Conservation (phyloP, 2,113 vertebrate species). For the Aptenodytes forsteri region DNA sequence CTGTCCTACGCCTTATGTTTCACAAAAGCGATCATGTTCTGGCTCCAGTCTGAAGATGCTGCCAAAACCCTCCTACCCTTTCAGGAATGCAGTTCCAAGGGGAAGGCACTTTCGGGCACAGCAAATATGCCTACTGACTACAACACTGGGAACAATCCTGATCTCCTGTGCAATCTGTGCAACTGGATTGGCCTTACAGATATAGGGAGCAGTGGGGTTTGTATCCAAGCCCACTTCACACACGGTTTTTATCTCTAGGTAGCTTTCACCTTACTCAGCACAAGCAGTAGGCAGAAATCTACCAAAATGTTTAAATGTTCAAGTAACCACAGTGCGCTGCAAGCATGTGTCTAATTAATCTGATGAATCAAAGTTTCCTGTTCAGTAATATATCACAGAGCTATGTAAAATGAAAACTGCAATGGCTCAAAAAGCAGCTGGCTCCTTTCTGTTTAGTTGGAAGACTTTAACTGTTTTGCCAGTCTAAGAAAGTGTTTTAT, state of each 20-base stretch:
- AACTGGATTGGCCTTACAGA: not conserved
- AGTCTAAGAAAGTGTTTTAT: not conserved
- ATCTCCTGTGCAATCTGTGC: not conserved
- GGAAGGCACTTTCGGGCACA: not conserved
- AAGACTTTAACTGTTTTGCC: not conserved
- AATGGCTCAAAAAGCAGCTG: not conserved
- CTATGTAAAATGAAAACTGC: not conserved
- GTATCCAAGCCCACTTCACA: not conserved
- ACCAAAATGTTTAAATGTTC: not conserved
- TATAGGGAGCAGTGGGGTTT: not conserved
- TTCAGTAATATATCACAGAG: not conserved
- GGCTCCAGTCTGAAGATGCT: not conserved
- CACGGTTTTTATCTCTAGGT: not conserved
- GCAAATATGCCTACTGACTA: not conserved
- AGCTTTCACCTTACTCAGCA: not conserved
- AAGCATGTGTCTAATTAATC: not conserved
- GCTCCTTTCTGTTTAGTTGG: not conserved
- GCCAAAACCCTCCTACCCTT: not conserved
- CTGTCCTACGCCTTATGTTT: not conserved
- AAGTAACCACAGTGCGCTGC: not conserved
- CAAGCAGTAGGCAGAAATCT: not conserved
- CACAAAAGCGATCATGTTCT: not conserved
- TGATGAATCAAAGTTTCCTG: not conserved
- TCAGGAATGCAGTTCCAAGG: not conserved
- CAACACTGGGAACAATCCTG: not conserved